Evolutionary conservation across 2,113 vertebrate species (phyloP).

Genomic region (Phocoena sinus): DNA sequence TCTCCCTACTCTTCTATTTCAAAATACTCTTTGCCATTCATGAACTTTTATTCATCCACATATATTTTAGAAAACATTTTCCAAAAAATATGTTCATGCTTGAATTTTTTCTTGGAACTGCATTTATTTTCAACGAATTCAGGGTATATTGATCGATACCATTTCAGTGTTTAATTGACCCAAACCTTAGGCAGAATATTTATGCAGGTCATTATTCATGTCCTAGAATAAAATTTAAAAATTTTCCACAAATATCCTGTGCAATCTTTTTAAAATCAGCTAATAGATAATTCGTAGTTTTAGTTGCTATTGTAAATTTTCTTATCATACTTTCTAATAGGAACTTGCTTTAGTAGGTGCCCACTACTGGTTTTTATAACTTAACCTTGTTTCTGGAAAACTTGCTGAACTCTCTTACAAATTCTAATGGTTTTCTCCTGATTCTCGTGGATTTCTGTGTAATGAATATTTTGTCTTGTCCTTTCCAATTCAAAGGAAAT

Average conservation of each 20-base stretch:
- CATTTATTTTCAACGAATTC: constrained; percentile 19
- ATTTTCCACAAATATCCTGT: not conserved
- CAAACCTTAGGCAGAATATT: not conserved
- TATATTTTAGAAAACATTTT: not conserved
- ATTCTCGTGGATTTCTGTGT: not conserved
- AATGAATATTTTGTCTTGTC: not conserved
- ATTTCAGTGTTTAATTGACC: not conserved
- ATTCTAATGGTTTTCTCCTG: not conserved
- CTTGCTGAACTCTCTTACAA: not conserved
- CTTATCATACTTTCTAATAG: not conserved
- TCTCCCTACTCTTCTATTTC: not conserved
- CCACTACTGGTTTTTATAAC: not conserved
- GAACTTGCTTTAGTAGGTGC: not conserved
- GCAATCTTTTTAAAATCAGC: not conserved
- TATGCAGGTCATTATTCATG: not conserved
- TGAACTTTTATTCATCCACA: not conserved
- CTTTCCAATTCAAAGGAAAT: not conserved
- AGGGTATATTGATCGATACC: not conserved
- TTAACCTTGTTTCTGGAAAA: not conserved
- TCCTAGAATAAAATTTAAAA: not conserved
- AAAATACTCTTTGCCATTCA: not conserved
- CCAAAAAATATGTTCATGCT: not conserved
- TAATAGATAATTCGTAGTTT: not conserved
- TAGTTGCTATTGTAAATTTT: not conserved
- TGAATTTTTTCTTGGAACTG: not conserved